Conservation (phyloP, 1,140 invertebrate species). For the Trachymyrmex septentrionalis region DNA sequence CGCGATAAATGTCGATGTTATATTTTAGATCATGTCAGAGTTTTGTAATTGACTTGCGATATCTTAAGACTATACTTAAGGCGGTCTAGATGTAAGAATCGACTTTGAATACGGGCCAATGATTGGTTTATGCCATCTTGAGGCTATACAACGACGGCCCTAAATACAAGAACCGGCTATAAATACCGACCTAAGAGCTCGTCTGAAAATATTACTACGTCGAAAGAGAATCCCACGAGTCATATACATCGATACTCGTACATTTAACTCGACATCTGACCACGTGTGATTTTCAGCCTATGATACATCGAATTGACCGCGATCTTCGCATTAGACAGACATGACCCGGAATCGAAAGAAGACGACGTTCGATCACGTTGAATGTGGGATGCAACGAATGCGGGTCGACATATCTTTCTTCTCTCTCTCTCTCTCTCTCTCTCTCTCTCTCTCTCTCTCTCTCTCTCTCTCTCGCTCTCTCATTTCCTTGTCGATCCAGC, state of each 20-base stretch:
- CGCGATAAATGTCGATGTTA: background rate
- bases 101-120: no score
- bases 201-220: background rate
- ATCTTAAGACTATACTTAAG: no score
- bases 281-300: background rate
- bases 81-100: no score
- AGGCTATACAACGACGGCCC: no score
- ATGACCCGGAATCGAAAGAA: slow-evolving; percentile 39
- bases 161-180: no score
- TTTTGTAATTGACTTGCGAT: no score
- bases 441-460: background rate
- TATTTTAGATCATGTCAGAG: background rate
- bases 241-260: slow-evolving; percentile 27
- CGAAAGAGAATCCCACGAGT: slow-evolving; percentile 10
- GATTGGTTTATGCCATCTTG: no score
- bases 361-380: background rate
- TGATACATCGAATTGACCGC: slow-evolving; percentile 12
- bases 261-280: background rate
- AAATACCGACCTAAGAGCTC: background rate
- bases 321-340: slow-evolving; percentile 24
- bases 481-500: no score
- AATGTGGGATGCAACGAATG: slow-evolving; percentile 37
- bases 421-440: background rate
- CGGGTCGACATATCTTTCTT: background rate
- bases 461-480: no score